Evolutionary conservation across 2,888 invertebrate species (phyloP).

Genomic region (Eupithecia vulgata): DNA sequence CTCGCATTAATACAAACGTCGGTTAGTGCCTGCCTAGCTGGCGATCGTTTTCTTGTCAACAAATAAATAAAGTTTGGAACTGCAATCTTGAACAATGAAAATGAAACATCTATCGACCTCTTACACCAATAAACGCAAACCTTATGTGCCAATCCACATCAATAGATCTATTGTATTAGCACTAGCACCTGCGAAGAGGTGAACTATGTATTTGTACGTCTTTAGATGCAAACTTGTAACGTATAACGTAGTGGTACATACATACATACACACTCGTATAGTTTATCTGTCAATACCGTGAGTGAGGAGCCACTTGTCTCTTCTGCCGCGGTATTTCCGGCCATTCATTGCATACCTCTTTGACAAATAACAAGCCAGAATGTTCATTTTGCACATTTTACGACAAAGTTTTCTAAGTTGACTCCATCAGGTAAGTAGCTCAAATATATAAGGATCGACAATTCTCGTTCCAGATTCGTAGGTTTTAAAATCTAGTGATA

Average conservation of each 20-base stretch:
- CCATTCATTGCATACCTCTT: background rate
- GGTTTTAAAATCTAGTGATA: too few relatives aligned
- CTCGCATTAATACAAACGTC: too few relatives aligned
- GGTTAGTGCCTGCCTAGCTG: too few relatives aligned
- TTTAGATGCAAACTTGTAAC: background rate
- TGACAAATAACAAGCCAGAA: background rate
- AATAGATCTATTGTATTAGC: background rate
- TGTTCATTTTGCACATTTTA: background rate
- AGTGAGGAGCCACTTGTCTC: background rate
- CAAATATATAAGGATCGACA: background rate
- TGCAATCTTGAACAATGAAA: background rate
- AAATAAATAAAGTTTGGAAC: too few relatives aligned
- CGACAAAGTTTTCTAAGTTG: background rate
- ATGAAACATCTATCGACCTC: background rate
- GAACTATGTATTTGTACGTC: background rate
- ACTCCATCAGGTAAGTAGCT: background rate
- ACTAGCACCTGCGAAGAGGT: background rate
- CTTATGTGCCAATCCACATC: background rate
- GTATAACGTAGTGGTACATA: too few relatives aligned
- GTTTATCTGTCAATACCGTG: constrained; percentile 1
- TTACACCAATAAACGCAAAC: background rate
- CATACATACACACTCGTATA: background rate
- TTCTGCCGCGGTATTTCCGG: background rate
- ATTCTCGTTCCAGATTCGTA: background rate
- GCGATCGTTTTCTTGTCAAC: too few relatives aligned